phyloP scores from a whole-genome alignment of 2,888 invertebrate species.

The Odontocerum albicorne region DNA sequence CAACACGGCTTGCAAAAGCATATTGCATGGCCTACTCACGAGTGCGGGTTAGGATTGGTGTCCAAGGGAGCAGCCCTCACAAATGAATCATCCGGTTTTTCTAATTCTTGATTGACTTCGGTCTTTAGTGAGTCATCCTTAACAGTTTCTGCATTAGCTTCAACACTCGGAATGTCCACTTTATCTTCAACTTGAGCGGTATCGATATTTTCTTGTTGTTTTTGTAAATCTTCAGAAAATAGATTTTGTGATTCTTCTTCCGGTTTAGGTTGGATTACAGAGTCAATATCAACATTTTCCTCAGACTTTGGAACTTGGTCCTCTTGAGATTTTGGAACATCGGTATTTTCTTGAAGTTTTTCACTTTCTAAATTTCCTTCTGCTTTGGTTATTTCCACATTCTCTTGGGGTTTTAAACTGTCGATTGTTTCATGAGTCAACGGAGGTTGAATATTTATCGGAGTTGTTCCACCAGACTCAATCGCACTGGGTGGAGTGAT shows the following conservation, averaged over 20 bases:
- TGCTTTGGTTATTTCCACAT: background rate
- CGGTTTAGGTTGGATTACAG: too few species aligned
- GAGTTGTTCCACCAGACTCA: conserved; percentile 44
- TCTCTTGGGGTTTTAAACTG: conserved; percentile 23
- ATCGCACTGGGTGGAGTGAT: conserved; percentile 55
- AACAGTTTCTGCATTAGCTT: conserved; percentile 1
- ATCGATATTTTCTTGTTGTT: too few species aligned
- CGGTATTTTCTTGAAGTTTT: background rate
- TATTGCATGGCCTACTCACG: conserved; percentile 49
- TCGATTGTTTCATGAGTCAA: conserved; percentile 38
- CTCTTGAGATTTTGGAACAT: too few species aligned
- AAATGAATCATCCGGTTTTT: conserved; percentile 38
- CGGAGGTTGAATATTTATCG: conserved; percentile 51
- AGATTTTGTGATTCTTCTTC: too few species aligned
- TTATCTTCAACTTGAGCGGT: too few species aligned
- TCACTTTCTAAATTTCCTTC: background rate
- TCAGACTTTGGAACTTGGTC: background rate
- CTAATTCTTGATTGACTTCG: conserved; percentile 35
- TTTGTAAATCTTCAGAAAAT: too few species aligned
- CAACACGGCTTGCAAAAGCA: background rate
- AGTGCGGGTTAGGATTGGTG: conserved; percentile 53
- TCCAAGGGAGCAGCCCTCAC: conserved; percentile 49
- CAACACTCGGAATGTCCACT: background rate
- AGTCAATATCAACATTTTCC: too few species aligned
- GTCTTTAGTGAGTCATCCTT: background rate